A percentile compares a stretch with the other conserved stretches of the same genome.
Evolutionary conservation across 2,797 vertebrate genomes (phyloP).

Genomic region (Cynodonichthys magdalenae): DNA sequence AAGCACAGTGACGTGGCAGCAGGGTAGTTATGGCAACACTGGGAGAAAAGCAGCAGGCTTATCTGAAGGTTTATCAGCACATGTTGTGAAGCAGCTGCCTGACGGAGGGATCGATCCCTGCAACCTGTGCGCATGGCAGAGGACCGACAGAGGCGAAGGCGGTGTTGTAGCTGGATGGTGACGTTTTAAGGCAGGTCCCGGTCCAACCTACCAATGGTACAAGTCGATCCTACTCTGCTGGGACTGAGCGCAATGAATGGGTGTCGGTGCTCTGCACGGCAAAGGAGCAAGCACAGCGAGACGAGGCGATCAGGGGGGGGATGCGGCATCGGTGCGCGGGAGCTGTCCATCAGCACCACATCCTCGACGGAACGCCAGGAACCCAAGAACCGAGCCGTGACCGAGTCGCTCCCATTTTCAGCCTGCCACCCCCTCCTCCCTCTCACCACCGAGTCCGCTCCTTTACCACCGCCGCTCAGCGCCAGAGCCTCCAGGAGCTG

Average conservation of each 20-base stretch:
- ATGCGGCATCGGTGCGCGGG: constrained; percentile 80
- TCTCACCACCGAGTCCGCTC: constrained; percentile 76
- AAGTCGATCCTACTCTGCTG: constrained; percentile 79
- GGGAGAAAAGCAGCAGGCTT: no score
- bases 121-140: constrained; percentile 75
- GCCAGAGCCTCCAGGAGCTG: constrained; percentile 80
- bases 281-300: constrained; percentile 78
- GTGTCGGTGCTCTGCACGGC: constrained; percentile 79
- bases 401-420: constrained; percentile 76
- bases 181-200: constrained; percentile 84
- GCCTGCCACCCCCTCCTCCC: constrained; percentile 83
- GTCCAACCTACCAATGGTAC: constrained; percentile 83
- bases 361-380: constrained; percentile 60
- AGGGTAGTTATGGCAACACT: no score
- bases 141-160: constrained; percentile 72
- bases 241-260: constrained; percentile 82
- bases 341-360: constrained; percentile 81
- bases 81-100: no score
- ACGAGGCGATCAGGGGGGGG: constrained; percentile 79
- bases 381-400: constrained; percentile 65
- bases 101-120: constrained; percentile 62
- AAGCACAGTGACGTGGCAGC: no score
- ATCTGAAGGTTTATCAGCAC: no score
- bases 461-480: constrained; percentile 66
- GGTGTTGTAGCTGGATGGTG: constrained; percentile 78